Base-by-base conservation (phyloP, 2,888 invertebrate genomes). In the Disparrhopalites patrizii region DNA sequence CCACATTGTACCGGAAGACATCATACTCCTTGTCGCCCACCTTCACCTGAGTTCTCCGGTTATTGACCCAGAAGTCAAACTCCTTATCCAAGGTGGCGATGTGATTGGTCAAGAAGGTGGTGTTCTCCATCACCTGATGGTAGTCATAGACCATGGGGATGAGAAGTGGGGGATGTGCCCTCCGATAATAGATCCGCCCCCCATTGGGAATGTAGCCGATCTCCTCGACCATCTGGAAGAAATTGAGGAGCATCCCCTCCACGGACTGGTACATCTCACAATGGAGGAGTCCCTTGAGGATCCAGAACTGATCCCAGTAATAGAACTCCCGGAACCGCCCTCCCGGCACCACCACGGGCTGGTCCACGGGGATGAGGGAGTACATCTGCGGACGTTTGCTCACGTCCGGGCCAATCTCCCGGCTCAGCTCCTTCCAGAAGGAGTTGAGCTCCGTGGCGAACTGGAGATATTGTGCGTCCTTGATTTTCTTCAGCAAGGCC, bases 241-340 rank as follows among this genome's bases (percentile, higher is more conserved):
- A 91, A 80, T 96, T 96, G 76, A 86, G 82, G 68, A 96, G 83
- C 88, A 96, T 93, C 1, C 90, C 89, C 65, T 75, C 80, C 0
- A 84, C 91, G 0, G 95, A 95, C 1, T 82, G 73, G 62, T 82
- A 79, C 95, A 96, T 94, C 78, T 90, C 91, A 0, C 90, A 91
- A 28, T 90, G 81, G 13, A 96, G 81, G 0, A 96, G 83, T 2
- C 96, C 96, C 75, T 89, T 86, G 73, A 95, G 83, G 65, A 93
- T 91, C 94, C 95, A 96, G 78, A 91, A 95, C 0, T 93, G 91
- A 79, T 96, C 95, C 95, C 95, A 95, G 79, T 95, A 95, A 80
- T 94, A 80, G 70, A 71, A 80, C 73, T 81, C 83, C 40, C 81
- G 76, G 74, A 83, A 83, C 71, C 96, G 83, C 7, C 81, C 92